Evolutionary conservation across 2,797 vertebrate species (phyloP).

Genomic region (Pelobates cultripes): DNA sequence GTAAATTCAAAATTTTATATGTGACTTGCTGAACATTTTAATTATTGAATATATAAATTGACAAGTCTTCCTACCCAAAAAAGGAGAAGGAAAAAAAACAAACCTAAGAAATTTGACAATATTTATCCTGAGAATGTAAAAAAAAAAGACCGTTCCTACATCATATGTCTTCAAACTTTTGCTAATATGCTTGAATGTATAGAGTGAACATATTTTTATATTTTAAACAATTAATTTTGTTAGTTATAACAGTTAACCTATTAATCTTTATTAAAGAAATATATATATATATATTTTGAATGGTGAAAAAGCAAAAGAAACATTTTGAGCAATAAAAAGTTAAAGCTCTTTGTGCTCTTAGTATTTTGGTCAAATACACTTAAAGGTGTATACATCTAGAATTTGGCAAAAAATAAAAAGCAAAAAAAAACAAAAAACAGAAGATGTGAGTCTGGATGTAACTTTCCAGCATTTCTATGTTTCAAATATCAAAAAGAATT

Average conservation of each 20-base stretch:
- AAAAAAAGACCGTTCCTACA: too few species aligned
- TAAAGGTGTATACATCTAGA: slow-evolving; percentile 63
- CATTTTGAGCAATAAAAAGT: slow-evolving; percentile 60
- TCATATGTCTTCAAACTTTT: background rate
- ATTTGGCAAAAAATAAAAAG: slow-evolving; percentile 70
- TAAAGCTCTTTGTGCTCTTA: slow-evolving; percentile 68
- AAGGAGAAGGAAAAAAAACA: too few species aligned
- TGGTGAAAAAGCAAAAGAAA: slow-evolving; percentile 61
- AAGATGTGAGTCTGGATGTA: slow-evolving; percentile 48
- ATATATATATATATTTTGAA: slow-evolving; percentile 61
- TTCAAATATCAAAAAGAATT: slow-evolving; percentile 51
- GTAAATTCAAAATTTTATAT: slow-evolving; percentile 61
- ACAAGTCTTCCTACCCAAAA: too few species aligned
- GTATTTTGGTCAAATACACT: slow-evolving; percentile 70
- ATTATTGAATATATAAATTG: too few species aligned
- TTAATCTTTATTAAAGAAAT: slow-evolving; percentile 53
- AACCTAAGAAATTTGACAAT: background rate
- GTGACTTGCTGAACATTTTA: slow-evolving; percentile 65
- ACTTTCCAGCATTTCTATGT: slow-evolving; percentile 52
- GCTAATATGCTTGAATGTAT: background rate
- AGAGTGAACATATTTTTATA: slow-evolving; percentile 59
- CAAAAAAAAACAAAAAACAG: background rate
- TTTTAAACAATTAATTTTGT: slow-evolving; percentile 10
- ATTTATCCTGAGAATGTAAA: background rate
- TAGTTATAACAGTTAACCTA: slow-evolving; percentile 15